Percentiles rank a stretch among this genome's conserved stretches.
Conservation (phyloP, 2,113 vertebrate genomes). For the Pelecanus crispus region DNA sequence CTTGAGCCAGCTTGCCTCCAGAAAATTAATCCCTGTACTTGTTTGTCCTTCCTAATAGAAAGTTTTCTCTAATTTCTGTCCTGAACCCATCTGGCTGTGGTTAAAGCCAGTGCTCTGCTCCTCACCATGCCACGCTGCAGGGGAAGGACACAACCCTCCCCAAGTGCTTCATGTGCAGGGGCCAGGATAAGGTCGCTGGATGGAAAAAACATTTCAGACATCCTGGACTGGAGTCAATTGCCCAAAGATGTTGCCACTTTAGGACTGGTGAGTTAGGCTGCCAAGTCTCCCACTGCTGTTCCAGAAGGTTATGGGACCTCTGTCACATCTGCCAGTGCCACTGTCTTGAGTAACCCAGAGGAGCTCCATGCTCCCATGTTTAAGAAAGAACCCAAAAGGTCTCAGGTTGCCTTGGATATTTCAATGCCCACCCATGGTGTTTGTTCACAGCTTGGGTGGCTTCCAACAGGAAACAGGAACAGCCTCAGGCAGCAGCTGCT, state of each 20-base stretch:
- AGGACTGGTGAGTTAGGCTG: background rate
- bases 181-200: background rate
- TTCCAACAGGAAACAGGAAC: background rate
- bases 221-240: background rate
- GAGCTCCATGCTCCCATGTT: background rate
- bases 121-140: background rate
- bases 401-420: background rate
- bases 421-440: background rate
- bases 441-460: background rate
- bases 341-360: background rate
- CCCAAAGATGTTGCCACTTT: background rate
- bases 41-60: background rate
- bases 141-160: background rate
- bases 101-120: background rate
- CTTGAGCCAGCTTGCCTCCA: background rate
- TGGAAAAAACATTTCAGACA: background rate
- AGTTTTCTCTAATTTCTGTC: background rate
- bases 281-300: background rate
- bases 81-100: background rate
- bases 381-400: background rate
- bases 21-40: background rate
- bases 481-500: background rate
- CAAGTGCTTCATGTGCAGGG: accelerated
- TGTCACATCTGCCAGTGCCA: background rate
- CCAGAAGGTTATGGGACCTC: background rate